phyloP scores from a whole-genome alignment of 2,113 vertebrate genomes.

The Nibea coibor region DNA sequence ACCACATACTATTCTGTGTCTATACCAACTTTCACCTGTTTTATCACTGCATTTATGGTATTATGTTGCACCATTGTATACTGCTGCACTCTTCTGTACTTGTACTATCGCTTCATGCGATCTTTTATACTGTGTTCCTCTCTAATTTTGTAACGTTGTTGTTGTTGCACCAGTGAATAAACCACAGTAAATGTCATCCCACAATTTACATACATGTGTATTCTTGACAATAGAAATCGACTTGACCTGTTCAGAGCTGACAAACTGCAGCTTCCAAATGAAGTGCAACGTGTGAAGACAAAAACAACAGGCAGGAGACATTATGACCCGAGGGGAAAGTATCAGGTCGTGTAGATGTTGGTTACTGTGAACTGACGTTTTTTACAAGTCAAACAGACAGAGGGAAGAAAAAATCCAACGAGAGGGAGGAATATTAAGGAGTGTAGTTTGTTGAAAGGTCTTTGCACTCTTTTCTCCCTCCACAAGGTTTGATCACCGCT shows the following conservation, averaged over 20 bases:
- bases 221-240: not conserved
- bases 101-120: not conserved
- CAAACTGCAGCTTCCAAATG: constrained; percentile 23
- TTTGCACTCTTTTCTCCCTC: not conserved
- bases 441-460: not conserved
- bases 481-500: not conserved
- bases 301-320: constrained; percentile 23
- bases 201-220: not conserved
- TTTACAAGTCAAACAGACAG: constrained; percentile 22
- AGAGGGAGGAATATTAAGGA: not conserved
- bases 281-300: constrained; percentile 4
- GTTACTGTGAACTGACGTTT: constrained; percentile 7
- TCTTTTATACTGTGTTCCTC: not conserved
- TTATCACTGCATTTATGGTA: not conserved
- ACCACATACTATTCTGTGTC: no score
- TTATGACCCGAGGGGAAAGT: constrained; percentile 1
- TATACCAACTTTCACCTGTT: no score
- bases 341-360: not conserved
- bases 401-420: not conserved
- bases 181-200: not conserved
- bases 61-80: not conserved
- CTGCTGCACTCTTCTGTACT: not conserved
- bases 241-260: constrained; percentile 28
- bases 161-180: not conserved
- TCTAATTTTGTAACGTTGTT: not conserved